These are phyloP conservation scores for Saccostrea cuccullata DNA, from an alignment of 1,140 invertebrate genomes.

Conservation along the genomic window DNA sequence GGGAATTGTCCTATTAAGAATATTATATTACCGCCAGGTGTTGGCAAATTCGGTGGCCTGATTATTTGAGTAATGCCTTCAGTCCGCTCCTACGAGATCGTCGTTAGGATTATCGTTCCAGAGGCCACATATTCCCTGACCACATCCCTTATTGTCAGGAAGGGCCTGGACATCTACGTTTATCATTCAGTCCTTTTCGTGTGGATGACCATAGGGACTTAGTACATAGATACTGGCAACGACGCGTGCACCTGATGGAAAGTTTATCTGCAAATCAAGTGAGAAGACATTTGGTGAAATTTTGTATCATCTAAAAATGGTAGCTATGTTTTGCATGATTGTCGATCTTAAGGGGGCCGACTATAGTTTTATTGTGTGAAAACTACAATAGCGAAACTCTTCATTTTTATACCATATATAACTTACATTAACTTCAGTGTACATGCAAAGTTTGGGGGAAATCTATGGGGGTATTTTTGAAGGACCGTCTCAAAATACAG, in stretches of 20 bases:
- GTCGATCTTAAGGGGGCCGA: too few relatives aligned
- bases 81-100: slow-evolving; percentile 50
- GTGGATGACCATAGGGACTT: neutral
- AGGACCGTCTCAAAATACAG: too few relatives aligned
- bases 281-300: neutral
- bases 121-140: slow-evolving; percentile 63
- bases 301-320: too few relatives aligned
- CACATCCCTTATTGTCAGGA: slow-evolving; percentile 52
- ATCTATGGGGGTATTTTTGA: too few relatives aligned
- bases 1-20: neutral
- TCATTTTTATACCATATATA: too few relatives aligned
- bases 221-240: slow-evolving; percentile 42
- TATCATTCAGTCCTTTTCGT: slow-evolving; percentile 45
- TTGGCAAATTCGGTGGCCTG: neutral
- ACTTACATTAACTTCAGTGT: too few relatives aligned
- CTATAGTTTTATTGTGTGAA: too few relatives aligned
- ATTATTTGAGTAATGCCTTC: neutral
- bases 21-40: slow-evolving; percentile 16
- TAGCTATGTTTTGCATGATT: too few relatives aligned
- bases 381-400: too few relatives aligned
- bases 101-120: slow-evolving; percentile 53
- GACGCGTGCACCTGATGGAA: slow-evolving; percentile 60
- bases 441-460: too few relatives aligned
- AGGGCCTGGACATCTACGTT: slow-evolving; percentile 59
- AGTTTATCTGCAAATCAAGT: slow-evolving; percentile 51